Conservation (phyloP, 2,888 invertebrate species). For the Eupithecia insigniata region DNA sequence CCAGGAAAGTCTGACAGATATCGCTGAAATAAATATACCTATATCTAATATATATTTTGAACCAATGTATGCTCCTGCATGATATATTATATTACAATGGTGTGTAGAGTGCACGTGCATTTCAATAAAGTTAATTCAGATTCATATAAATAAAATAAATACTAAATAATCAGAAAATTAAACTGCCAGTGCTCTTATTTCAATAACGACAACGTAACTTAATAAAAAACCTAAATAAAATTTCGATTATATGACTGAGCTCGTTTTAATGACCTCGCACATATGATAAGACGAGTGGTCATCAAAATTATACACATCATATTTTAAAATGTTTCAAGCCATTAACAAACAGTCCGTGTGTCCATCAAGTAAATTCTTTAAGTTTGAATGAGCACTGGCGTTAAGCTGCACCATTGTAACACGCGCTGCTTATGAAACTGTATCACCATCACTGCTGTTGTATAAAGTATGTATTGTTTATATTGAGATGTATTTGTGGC, state of each 20-base stretch:
- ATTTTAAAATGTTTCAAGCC: not conserved
- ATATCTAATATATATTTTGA: conserved; percentile 46
- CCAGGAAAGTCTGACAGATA: conserved; percentile 58
- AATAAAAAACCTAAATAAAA: not conserved
- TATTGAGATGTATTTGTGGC: conserved; percentile 44
- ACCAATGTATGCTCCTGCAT: conserved; percentile 61
- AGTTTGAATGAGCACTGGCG: conserved; percentile 42
- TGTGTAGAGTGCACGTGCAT: conserved; percentile 36
- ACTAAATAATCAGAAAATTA: not conserved
- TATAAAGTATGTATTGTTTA: conserved; percentile 35
- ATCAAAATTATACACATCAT: not conserved
- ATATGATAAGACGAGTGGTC: not conserved
- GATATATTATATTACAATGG: conserved; percentile 46
- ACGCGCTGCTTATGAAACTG: conserved; percentile 49
- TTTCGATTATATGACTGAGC: not conserved
- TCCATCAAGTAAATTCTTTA: not conserved
- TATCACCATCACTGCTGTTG: conserved; percentile 43
- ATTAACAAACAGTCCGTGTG: too few relatives aligned
- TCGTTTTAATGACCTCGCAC: not conserved
- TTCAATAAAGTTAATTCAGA: conserved; percentile 2
- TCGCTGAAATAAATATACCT: conserved; percentile 10
- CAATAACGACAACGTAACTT: not conserved
- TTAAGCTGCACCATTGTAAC: conserved; percentile 49
- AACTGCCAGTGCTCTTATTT: conserved; percentile 2
- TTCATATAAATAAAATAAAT: not conserved